phyloP scores from a whole-genome alignment of 1,140 invertebrate genomes.

The Drosophila bifasciata region DNA sequence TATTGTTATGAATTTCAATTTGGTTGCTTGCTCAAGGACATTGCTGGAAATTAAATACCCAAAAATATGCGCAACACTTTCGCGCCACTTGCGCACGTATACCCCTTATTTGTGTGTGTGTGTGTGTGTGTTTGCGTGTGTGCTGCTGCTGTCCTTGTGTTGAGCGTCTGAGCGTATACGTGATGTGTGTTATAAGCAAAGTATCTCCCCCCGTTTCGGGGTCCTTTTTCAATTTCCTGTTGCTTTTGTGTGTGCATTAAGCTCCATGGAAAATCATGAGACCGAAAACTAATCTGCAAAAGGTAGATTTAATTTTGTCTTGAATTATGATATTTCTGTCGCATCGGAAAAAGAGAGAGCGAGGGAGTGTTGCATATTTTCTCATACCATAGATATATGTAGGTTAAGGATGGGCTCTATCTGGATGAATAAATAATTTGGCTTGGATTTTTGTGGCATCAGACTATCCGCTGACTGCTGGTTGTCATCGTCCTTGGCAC shows the following conservation, averaged over 20 bases:
- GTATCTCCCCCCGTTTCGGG: slow-evolving; percentile 44
- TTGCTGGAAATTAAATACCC: slow-evolving; percentile 68
- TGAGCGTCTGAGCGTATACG: slow-evolving; percentile 50
- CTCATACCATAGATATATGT: slow-evolving; percentile 9
- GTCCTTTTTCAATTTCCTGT: slow-evolving; percentile 77
- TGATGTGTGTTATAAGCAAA: slow-evolving; percentile 73
- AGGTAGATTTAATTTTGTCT: slow-evolving; percentile 37
- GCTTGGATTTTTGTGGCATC: neutral
- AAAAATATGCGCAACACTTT: slow-evolving; percentile 71
- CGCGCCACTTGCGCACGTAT: slow-evolving; percentile 44
- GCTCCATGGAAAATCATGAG: slow-evolving; percentile 49
- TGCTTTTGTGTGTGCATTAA: slow-evolving; percentile 41
- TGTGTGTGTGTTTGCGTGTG: slow-evolving; percentile 12
- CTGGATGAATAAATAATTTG: neutral
- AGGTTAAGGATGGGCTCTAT: slow-evolving; percentile 19
- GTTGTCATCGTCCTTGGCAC: slow-evolving; percentile 42
- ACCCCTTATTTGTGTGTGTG: slow-evolving; percentile 7
- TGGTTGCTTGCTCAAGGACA: slow-evolving; percentile 63
- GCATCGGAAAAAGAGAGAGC: too few relatives aligned
- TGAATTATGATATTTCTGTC: slow-evolving; percentile 20
- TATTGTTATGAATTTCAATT: slow-evolving; percentile 77
- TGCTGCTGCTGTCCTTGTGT: slow-evolving; percentile 20
- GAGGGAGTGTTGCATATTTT: neutral
- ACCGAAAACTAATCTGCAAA: slow-evolving; percentile 50
- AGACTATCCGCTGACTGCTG: slow-evolving; percentile 15